phyloP scores from a whole-genome alignment of 2,888 invertebrate genomes.

The Pyrocoelia pectoralis region DNA sequence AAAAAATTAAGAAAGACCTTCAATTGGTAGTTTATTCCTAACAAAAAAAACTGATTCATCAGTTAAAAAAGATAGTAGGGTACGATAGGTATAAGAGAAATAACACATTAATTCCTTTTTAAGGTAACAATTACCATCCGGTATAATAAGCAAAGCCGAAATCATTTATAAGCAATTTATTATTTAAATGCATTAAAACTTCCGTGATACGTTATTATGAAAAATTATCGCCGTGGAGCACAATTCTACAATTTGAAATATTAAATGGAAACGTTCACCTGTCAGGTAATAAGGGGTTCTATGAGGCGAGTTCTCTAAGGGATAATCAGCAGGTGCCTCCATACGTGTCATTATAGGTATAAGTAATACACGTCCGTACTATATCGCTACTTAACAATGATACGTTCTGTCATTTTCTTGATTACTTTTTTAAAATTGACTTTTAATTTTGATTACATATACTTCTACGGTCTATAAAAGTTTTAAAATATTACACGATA shows the following conservation, averaged over 20 bases:
- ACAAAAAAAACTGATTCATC: too few species aligned
- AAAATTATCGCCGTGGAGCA: constrained; percentile 21
- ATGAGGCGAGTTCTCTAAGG: constrained; percentile 40
- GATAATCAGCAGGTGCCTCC: constrained; percentile 44
- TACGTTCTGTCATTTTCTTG: constrained; percentile 41
- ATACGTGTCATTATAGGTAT: constrained; percentile 43
- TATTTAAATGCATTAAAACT: constrained; percentile 26
- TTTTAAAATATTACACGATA: constrained; percentile 25
- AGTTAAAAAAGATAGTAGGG: too few species aligned
- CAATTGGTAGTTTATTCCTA: too few species aligned
- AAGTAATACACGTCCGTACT: constrained; percentile 29
- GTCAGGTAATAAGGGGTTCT: constrained; percentile 54
- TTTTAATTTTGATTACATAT: constrained; percentile 31
- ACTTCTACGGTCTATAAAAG: constrained; percentile 26
- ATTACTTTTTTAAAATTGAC: constrained; percentile 36
- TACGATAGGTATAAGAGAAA: too few species aligned
- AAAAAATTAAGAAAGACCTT: too few species aligned
- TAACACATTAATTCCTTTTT: not conserved
- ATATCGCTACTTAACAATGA: constrained; percentile 46
- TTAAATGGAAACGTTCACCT: constrained; percentile 52
- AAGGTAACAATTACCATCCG: not conserved
- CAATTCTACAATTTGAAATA: constrained; percentile 46
- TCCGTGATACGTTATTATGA: constrained; percentile 23
- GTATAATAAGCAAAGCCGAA: not conserved
- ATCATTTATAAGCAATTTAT: constrained; percentile 16